Percentiles rank a stretch among this genome's conserved stretches.
phyloP scores from a whole-genome alignment of 2,113 vertebrate genomes.

The Microcebus ravelobensis region DNA sequence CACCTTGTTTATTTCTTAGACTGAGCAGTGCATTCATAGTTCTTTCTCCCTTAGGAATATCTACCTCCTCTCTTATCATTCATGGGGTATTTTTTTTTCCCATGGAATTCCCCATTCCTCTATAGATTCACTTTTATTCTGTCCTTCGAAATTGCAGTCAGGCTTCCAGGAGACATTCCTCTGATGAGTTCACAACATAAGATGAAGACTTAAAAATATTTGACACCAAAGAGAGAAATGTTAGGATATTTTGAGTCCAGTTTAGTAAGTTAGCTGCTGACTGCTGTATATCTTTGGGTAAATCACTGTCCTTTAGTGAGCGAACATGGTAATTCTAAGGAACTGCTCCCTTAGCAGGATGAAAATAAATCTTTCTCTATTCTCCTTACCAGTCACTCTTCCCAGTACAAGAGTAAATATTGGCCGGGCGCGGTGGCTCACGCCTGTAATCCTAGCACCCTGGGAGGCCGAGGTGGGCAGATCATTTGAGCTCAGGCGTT shows the following conservation, averaged over 20 bases:
- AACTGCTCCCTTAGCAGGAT: not conserved
- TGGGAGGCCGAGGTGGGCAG: too few species aligned
- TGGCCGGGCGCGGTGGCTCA: too few species aligned
- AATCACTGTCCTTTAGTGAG: not conserved
- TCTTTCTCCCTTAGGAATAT: constrained; percentile 26
- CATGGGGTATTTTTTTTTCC: not conserved
- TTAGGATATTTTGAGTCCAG: not conserved
- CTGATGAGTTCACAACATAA: constrained; percentile 43
- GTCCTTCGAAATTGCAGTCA: not conserved
- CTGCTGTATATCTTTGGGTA: not conserved
- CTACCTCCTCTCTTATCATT: constrained; percentile 5
- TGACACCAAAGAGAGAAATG: not conserved
- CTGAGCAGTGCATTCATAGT: not conserved
- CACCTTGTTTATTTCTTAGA: constrained; percentile 19
- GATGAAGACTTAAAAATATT: constrained; percentile 33
- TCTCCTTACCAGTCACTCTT: not conserved
- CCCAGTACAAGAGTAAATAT: not conserved
- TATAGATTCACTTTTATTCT: constrained; percentile 39
- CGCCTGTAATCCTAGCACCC: too few species aligned
- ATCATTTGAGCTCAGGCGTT: too few species aligned
- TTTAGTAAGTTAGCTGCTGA: not conserved
- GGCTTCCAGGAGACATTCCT: constrained; percentile 37
- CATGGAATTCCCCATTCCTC: constrained; percentile 63
- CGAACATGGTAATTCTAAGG: not conserved
- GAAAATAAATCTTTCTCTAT: not conserved